These are phyloP conservation scores for Hemaris fuciformis DNA, from an alignment of 2,888 invertebrate species.

Conservation along the genomic window DNA sequence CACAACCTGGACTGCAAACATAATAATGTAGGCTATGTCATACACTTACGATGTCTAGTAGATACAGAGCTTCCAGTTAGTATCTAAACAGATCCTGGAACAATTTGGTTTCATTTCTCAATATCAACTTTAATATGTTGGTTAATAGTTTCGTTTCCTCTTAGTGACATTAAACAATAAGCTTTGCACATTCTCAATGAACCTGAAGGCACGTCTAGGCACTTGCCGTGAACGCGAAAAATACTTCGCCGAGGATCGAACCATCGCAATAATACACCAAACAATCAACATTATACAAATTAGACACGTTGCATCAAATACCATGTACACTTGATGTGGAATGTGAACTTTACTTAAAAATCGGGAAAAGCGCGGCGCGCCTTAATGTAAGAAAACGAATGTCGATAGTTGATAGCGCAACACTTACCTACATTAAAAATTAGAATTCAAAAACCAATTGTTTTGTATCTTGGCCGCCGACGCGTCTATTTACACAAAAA, in stretches of 20 bases:
- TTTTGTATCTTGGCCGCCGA: constrained; percentile 46
- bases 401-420: constrained; percentile 18
- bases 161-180: too few relatives aligned
- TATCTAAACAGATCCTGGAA: constrained; percentile 57
- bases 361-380: neutral
- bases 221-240: too few relatives aligned
- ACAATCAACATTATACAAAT: neutral
- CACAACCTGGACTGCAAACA: neutral
- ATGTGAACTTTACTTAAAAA: neutral
- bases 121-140: too few relatives aligned
- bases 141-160: too few relatives aligned
- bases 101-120: too few relatives aligned
- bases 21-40: neutral
- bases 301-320: neutral
- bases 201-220: too few relatives aligned
- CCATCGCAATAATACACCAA: neutral
- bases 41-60: constrained; percentile 49
- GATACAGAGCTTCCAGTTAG: constrained; percentile 43
- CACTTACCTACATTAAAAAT: constrained; percentile 59
- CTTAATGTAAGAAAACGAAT: neutral
- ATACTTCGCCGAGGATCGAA: neutral
- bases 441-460: constrained; percentile 24
- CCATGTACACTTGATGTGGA: neutral
- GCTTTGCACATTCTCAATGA: too few relatives aligned
- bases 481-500: constrained; percentile 52